Conservation (phyloP, 64 coral and sea anemone species). For the Orbicella faveolata region DNA sequence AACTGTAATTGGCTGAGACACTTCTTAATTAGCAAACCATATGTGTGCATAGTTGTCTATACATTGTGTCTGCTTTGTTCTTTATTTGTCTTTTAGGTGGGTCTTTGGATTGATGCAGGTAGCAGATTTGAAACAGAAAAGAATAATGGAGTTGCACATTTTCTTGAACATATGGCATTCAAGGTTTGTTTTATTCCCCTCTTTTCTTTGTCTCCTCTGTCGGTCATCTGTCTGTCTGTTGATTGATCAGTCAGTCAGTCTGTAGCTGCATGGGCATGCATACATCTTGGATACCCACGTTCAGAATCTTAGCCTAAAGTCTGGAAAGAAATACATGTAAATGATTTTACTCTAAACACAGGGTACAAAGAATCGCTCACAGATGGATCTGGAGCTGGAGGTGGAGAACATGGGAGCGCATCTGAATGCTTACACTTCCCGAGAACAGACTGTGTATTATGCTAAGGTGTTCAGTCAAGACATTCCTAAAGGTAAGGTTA, state of each 20-base stretch:
- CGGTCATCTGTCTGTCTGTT: neutral
- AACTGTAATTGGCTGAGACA: too few relatives aligned
- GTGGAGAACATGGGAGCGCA: slow-evolving; percentile 99
- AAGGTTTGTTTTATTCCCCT: slow-evolving; percentile 41
- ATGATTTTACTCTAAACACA: neutral
- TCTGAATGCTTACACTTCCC: slow-evolving; percentile 97
- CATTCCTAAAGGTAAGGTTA: slow-evolving; percentile 69
- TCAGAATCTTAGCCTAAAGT: neutral
- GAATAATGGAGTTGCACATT: slow-evolving; percentile 99
- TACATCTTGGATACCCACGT: too few relatives aligned
- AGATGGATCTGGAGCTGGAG: slow-evolving; percentile 92
- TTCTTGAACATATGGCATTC: slow-evolving; percentile 99
- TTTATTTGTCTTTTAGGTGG: slow-evolving; percentile 56
- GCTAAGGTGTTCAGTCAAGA: slow-evolving; percentile 97
- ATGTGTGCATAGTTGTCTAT: neutral
- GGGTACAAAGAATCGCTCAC: slow-evolving; percentile 89
- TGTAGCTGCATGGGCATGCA: too few relatives aligned
- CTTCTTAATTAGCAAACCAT: neutral
- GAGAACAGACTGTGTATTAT: slow-evolving; percentile 99
- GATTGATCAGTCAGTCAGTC: neutral
- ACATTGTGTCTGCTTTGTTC: neutral
- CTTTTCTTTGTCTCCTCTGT: neutral
- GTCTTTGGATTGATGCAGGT: slow-evolving; percentile 97
- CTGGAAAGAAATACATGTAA: neutral
- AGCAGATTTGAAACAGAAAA: slow-evolving; percentile 98